Percentiles rank a stretch among this genome's conserved stretches.
Conservation (phyloP, 2,797 vertebrate species). For the Glyptemys insculpta region DNA sequence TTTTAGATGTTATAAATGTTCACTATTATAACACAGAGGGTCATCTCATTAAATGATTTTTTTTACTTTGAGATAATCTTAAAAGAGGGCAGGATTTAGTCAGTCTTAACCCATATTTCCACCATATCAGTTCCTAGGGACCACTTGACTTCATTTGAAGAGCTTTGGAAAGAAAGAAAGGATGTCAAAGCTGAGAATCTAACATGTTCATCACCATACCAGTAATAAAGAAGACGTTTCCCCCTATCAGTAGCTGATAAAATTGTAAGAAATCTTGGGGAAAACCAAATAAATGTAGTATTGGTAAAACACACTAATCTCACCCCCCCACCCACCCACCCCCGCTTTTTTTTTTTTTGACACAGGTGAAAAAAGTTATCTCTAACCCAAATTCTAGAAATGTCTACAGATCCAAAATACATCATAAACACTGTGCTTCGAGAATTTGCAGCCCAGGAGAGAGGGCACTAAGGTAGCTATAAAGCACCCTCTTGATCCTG, state of each 20-base stretch:
- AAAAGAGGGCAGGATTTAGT: not conserved
- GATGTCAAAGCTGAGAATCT: not conserved
- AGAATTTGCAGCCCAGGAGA: not conserved
- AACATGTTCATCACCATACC: not conserved
- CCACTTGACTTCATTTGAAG: not conserved
- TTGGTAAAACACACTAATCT: not conserved
- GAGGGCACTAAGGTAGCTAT: not conserved
- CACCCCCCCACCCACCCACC: no score
- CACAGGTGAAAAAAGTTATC: not conserved
- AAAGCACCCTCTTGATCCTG: no score
- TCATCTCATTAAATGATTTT: not conserved
- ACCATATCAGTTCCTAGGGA: not conserved
- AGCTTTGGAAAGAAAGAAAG: accelerated
- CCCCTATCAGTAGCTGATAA: not conserved
- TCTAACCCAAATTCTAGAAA: not conserved
- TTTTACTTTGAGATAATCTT: not conserved
- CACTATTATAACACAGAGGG: not conserved
- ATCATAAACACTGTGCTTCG: not conserved
- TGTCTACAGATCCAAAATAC: not conserved
- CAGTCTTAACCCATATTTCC: not conserved
- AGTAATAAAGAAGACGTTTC: not conserved
- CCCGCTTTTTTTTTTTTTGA: not conserved
- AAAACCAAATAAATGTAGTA: not conserved
- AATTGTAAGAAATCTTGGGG: not conserved
- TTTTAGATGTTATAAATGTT: not conserved